These are phyloP conservation scores for Elgaria multicarinata DNA, from an alignment of 2,113 vertebrate genomes.

Conservation along the genomic window DNA sequence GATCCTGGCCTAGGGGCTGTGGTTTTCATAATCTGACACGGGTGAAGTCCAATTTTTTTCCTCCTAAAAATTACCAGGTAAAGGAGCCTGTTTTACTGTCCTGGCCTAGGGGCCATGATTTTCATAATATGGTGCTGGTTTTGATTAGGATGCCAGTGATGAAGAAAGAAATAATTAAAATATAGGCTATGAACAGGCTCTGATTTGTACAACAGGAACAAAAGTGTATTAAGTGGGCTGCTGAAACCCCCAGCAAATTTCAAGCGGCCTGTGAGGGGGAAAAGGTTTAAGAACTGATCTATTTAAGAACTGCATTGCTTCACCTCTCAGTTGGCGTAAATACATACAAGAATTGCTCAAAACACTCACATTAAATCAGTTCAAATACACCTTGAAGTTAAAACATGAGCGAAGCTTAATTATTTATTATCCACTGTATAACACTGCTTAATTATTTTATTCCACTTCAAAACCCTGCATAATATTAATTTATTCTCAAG, in stretches of 20 bases:
- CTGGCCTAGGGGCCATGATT: not conserved
- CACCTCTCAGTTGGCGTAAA: not conserved
- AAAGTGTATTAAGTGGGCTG: not conserved
- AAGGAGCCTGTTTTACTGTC: too few relatives aligned
- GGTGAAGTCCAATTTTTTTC: too few relatives aligned
- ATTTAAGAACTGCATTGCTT: not conserved
- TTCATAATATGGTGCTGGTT: not conserved
- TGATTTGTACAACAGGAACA: not conserved
- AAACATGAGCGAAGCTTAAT: not conserved
- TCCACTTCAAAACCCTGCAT: conserved; percentile 3
- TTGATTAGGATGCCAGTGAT: not conserved
- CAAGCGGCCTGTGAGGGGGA: not conserved
- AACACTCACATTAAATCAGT: not conserved
- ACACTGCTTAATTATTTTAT: not conserved
- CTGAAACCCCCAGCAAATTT: not conserved
- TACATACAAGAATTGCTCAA: not conserved
- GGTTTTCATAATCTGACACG: not conserved
- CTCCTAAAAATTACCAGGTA: not conserved
- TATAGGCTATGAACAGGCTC: not conserved
- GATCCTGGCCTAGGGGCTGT: not conserved
- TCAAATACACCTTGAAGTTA: not conserved
- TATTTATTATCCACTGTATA: not conserved
- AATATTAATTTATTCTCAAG: not conserved
- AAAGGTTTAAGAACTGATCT: not conserved
- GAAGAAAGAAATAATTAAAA: not conserved